Percentiles rank a stretch among this genome's conserved stretches.
These are phyloP conservation scores for Nephrotoma appendiculata DNA, from an alignment of 2,888 invertebrate genomes.

Conservation along the genomic window DNA sequence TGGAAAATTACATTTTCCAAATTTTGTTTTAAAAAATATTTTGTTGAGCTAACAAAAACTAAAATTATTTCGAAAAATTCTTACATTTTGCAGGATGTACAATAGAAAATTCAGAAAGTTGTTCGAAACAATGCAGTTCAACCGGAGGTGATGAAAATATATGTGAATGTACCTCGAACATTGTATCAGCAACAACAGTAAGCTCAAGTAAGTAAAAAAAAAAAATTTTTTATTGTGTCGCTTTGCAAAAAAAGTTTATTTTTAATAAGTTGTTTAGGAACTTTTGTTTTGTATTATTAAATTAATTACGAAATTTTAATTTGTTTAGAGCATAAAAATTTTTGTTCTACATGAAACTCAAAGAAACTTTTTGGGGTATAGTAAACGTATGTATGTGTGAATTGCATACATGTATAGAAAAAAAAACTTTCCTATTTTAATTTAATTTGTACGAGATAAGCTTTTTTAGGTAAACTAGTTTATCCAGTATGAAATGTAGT, in stretches of 20 bases:
- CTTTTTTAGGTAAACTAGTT: background rate
- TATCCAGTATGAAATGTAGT: background rate
- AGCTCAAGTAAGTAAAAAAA: conserved; percentile 8
- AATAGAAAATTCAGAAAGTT: conserved; percentile 1
- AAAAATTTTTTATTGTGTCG: too few relatives aligned
- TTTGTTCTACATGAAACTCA: background rate
- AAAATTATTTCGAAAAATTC: background rate
- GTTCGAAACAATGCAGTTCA: conserved; percentile 7
- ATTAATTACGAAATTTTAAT: background rate
- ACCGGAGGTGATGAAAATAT: conserved; percentile 7
- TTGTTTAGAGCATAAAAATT: background rate
- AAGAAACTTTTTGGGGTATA: background rate
- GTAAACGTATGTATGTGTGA: background rate
- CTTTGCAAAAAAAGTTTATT: background rate
- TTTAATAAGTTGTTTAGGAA: background rate
- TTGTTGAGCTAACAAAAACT: background rate
- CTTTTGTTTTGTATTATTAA: background rate
- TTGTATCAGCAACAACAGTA: background rate
- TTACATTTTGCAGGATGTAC: conserved; percentile 8
- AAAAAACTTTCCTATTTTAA: background rate
- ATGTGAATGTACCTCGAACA: conserved; percentile 6
- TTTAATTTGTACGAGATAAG: background rate
- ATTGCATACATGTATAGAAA: background rate
- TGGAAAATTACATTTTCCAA: background rate
- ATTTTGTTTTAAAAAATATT: background rate